Conservation (phyloP, 2,888 invertebrate genomes). For the Diadromus collaris region DNA sequence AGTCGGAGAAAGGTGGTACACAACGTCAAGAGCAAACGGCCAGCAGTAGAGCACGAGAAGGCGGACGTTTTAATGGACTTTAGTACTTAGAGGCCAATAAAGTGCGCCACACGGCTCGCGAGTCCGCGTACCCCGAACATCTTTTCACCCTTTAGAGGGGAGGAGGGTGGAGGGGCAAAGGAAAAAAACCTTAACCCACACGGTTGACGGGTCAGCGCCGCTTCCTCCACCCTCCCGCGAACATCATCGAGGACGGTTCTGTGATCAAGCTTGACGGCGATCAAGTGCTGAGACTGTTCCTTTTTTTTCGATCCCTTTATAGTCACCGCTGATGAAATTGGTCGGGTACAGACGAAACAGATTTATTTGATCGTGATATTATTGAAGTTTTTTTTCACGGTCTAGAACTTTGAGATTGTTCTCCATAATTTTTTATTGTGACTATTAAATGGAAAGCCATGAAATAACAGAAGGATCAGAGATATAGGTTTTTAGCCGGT, state of each 20-base stretch:
- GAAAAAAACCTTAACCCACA: conserved; percentile 43
- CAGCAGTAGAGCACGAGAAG: conserved; percentile 49
- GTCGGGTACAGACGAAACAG: too few species aligned
- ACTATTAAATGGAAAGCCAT: too few species aligned
- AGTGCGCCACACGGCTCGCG: conserved; percentile 67
- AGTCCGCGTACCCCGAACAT: conserved; percentile 38
- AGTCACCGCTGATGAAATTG: too few species aligned
- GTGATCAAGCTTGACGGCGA: conserved; percentile 13
- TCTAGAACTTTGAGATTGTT: too few species aligned
- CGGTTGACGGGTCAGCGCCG: background rate
- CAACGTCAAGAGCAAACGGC: conserved; percentile 41
- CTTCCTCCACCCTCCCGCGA: background rate
- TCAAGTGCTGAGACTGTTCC: background rate
- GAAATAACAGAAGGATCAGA: too few species aligned
- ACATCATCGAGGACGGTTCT: background rate
- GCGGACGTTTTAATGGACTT: conserved; percentile 78
- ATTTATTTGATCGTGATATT: too few species aligned
- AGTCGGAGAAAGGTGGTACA: conserved; percentile 33
- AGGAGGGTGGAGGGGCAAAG: background rate
- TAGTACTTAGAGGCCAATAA: conserved; percentile 79
- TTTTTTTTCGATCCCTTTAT: too few species aligned
- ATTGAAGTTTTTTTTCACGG: too few species aligned
- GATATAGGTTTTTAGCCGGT: too few species aligned
- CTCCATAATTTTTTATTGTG: too few species aligned
- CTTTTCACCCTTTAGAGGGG: conserved; percentile 39